A percentile compares a stretch with the other conserved stretches of the same genome.
Conservation (phyloP, 1,140 invertebrate species). For the Temnothorax nylanderi region DNA sequence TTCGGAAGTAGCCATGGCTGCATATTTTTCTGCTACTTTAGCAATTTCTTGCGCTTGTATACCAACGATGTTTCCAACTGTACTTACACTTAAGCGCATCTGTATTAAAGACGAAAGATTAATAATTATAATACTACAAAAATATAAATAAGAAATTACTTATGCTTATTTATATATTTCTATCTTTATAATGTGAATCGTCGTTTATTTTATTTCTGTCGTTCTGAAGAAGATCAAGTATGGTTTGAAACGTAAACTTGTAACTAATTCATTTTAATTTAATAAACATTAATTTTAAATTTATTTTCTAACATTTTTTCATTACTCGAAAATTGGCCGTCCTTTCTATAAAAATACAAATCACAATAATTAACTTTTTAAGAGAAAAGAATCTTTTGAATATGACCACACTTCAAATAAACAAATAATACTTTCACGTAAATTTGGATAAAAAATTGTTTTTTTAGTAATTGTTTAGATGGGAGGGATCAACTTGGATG, state of each 20-base stretch:
- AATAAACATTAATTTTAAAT: too few species aligned
- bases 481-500: too few species aligned
- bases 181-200: too few species aligned
- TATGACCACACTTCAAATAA: not conserved
- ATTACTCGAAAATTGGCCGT: too few species aligned
- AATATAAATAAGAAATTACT: too few species aligned
- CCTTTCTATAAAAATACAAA: not conserved
- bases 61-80: conserved; percentile 84
- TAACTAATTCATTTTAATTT: too few species aligned
- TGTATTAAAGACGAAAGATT: conserved; percentile 50
- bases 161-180: too few species aligned
- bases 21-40: conserved; percentile 87
- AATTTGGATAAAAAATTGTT: not conserved
- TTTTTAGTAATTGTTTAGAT: too few species aligned
- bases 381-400: conserved; percentile 9
- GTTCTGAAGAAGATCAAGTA: too few species aligned
- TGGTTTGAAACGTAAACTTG: too few species aligned
- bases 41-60: conserved; percentile 86
- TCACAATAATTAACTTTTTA: not conserved
- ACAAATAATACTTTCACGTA: not conserved
- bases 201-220: too few species aligned
- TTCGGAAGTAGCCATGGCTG: conserved; percentile 70
- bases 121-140: not conserved
- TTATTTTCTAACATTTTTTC: too few species aligned
- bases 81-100: conserved; percentile 80